Base-by-base conservation (phyloP, 1,140 invertebrate species). In the Drosophila sucinea region DNA sequence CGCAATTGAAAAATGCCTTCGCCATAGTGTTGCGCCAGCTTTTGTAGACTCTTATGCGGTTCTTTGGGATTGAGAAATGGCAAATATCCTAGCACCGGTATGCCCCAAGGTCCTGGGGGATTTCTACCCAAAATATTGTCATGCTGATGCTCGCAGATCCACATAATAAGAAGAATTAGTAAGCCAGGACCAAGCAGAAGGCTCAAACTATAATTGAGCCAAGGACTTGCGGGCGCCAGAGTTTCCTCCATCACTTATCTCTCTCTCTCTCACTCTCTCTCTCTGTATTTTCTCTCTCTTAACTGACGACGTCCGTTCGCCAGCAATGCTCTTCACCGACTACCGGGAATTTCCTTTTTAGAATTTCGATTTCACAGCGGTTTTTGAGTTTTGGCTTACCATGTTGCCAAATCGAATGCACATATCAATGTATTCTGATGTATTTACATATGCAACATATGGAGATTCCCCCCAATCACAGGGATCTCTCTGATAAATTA, bases 1-100 rank as follows among this genome's bases (percentile, higher is more conserved):
- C 93, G 92, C 6, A 98, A 81, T 8, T 94, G 94, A 81, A 95
- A 97, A 29, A 97, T 94, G 4, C 94, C 91, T 27, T 10, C 5
- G 0, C 96, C 96, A 81, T 96, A 97, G 35, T 94, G 93, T 38
- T 93, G 92, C 0, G 94, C 92, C 30, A 97, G 83, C 11, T 94
- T 81, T 0, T 94, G 94, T 1, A 98, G 90, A 1, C 95, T 95
- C 41, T 94, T 79, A 85, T 98, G 95, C 0, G 97, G 96, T 3
- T 94, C 92, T 23, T 92, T 77, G 0, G 93, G 84, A 79, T 97
- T 93, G 3, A 98, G 77, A 84, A 95, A 96, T 0, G 95, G 95
- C 29, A 98, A 87, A 79, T 96, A 97, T 0, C 97, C 97, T 0
- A 98, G 54, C 2, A 97, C 77, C 0, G 97, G 97, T 11, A 97